Conservation (phyloP, 2,888 invertebrate genomes). For the Amphimallon solstitiale region DNA sequence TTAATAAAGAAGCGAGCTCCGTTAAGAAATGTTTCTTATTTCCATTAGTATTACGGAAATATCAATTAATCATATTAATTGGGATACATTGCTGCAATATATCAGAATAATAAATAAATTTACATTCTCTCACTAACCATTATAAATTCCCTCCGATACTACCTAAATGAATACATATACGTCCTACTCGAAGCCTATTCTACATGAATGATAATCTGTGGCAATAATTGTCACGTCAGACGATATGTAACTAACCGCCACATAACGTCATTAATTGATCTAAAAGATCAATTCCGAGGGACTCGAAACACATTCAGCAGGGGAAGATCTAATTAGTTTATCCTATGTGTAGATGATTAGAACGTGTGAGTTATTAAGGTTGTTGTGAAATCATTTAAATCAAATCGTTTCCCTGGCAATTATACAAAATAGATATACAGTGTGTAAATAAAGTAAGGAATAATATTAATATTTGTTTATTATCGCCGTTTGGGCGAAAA, state of each 20-base stretch:
- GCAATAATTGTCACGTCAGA: conserved; percentile 9
- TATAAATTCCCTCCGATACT: not conserved
- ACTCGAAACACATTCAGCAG: not conserved
- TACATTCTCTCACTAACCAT: not conserved
- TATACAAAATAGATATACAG: too few relatives aligned
- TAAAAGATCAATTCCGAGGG: conserved; percentile 1
- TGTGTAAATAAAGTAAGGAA: too few relatives aligned
- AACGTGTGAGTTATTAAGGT: too few relatives aligned
- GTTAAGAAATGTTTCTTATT: not conserved
- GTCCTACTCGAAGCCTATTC: not conserved
- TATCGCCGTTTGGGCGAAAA: too few relatives aligned
- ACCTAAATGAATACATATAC: not conserved
- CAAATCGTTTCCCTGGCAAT: too few relatives aligned
- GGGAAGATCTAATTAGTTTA: not conserved
- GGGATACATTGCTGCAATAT: not conserved
- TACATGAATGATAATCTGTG: not conserved
- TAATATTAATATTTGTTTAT: too few relatives aligned
- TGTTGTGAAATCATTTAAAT: too few relatives aligned
- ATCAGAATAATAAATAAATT: not conserved
- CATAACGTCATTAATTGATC: conserved; percentile 1
- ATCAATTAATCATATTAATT: not conserved
- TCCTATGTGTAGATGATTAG: too few relatives aligned
- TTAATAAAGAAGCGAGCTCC: too few relatives aligned
- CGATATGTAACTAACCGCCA: conserved; percentile 2
- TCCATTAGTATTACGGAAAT: too few relatives aligned